Base-by-base conservation (phyloP, 2,113 vertebrate species). In the Aegithalos caudatus region DNA sequence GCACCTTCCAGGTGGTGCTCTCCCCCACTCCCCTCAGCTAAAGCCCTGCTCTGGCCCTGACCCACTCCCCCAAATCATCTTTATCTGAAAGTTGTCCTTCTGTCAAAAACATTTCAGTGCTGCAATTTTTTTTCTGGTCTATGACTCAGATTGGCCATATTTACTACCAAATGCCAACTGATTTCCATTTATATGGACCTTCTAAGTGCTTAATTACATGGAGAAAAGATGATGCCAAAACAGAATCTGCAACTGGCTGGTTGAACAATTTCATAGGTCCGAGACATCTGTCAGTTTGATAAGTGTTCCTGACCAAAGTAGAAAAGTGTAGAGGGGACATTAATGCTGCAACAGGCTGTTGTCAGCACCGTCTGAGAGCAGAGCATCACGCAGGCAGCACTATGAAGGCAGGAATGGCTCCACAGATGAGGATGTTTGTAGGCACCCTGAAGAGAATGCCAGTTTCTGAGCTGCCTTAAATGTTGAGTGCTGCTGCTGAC, bases 161-260 rank as follows among this genome's bases (percentile, higher is more conserved):
- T 79, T 73, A 85, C 77, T 73, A 47, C 45, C 62, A 86, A 45
- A 57, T 60, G 35, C 53, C 72, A 73, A 15, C 10, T 88, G 45
- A 72, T 93, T 88, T 92, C 86, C 57, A 66, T 91, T 90, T 92
- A 86, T 62, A 73, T 29, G 16, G 61, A 44, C 44, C 73, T 81
- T 69, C 45, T 65, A 71, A 74, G 38, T 23, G 73, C 58, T 90
- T 74, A 72, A 90, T 78, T 88, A 81, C 19, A 48, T 23, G 12
- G 45, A 72, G 35, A 53, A 93, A 91, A 88, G 37, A 70, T n/a
- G 54, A 67, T 14, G 23, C 38, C 77, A 71, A 79, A 97, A 51
- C 40, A 62, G 62, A 92, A 90, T 28, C 9, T 65, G 44, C 45
- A 77, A 29, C 54, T 40, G 56, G 23, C 77, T 42, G 6, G 14